These are phyloP conservation scores for Macquaria ambigua DNA, from an alignment of 2,113 vertebrate species.

Conservation along the genomic window DNA sequence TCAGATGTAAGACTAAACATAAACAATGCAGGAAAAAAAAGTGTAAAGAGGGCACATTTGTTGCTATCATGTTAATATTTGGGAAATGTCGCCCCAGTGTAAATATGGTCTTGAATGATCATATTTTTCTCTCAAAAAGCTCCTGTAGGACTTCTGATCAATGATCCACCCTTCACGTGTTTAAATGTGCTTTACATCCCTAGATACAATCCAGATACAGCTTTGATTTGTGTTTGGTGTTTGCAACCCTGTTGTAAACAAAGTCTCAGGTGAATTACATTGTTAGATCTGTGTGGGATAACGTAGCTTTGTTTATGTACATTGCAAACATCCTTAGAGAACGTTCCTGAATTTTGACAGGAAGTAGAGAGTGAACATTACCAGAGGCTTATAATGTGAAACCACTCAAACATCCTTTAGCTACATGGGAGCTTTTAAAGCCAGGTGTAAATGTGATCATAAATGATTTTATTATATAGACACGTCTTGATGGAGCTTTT, in stretches of 20 bases:
- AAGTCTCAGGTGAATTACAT: not conserved
- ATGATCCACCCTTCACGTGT: not conserved
- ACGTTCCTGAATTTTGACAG: not conserved
- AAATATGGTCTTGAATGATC: not conserved
- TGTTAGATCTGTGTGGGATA: not conserved
- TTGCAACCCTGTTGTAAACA: not conserved
- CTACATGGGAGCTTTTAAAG: conserved; percentile 13
- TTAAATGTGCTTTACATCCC: not conserved
- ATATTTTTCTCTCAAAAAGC: not conserved
- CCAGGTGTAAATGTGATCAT: conserved; percentile 14
- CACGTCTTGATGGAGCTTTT: conserved; percentile 18
- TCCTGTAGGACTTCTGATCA: not conserved
- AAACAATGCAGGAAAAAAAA: not conserved
- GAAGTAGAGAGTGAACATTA: not conserved
- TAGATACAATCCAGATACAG: not conserved
- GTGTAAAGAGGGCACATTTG: not conserved
- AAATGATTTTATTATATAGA: conserved; percentile 17
- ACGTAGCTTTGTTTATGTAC: not conserved
- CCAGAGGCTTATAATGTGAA: not conserved
- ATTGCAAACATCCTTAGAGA: not conserved
- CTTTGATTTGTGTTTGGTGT: not conserved
- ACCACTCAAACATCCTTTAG: not conserved
- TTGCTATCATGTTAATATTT: not conserved
- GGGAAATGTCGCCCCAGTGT: not conserved
- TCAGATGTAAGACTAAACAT: not conserved